These are phyloP conservation scores for Scleropages formosus DNA, from an alignment of 2,797 vertebrate genomes.

Conservation along the genomic window DNA sequence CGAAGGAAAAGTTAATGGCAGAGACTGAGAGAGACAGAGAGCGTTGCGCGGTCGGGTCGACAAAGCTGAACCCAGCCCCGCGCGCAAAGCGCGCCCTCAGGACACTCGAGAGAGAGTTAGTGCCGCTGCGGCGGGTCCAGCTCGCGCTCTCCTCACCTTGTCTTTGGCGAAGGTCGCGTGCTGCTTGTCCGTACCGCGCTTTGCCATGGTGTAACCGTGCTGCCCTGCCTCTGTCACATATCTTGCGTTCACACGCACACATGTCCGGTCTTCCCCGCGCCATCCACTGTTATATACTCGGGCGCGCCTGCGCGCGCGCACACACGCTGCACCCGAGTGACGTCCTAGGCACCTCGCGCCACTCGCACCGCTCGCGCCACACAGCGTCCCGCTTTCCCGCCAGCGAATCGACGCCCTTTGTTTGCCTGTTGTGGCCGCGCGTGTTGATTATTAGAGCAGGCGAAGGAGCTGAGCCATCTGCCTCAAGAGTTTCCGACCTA, in stretches of 20 bases:
- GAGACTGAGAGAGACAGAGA: no score
- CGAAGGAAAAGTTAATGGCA: no score
- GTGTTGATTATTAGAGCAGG: neutral
- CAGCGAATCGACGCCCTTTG: no score
- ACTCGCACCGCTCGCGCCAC: no score
- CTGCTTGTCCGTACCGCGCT: slow-evolving; percentile 33
- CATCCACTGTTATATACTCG: slow-evolving; percentile 41
- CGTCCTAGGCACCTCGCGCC: neutral
- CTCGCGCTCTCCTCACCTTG: slow-evolving; percentile 68
- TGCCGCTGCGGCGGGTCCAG: no score
- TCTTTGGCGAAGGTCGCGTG: slow-evolving; percentile 59
- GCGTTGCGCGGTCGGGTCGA: no score
- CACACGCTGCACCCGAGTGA: neutral
- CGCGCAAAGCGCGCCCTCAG: no score
- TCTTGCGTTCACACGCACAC: neutral
- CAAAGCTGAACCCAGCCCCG: no score
- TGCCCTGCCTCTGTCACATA: slow-evolving; percentile 27
- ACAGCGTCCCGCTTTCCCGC: neutral
- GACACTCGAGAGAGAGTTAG: no score
- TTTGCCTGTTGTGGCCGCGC: neutral
- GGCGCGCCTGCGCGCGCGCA: no score
- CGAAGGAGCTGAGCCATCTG: neutral
- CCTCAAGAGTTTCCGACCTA: slow-evolving; percentile 32
- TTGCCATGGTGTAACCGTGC: slow-evolving; percentile 57
- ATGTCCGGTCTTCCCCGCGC: slow-evolving; percentile 39